Conservation (phyloP, 1,140 invertebrate species). For the Cyclargus thomasi region DNA sequence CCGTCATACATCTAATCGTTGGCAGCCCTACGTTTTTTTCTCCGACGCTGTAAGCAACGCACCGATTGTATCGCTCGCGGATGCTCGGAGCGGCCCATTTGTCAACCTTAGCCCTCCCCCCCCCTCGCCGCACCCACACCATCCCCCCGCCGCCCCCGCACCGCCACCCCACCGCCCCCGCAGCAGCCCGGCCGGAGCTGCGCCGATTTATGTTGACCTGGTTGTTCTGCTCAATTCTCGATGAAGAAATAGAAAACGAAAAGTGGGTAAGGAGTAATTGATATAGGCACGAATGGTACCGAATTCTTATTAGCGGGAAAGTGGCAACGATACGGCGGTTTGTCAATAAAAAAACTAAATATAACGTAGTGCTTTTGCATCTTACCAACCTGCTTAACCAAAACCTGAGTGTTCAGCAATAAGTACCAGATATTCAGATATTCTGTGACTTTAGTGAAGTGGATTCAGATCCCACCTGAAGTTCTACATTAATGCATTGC, state of each 20-base stretch:
- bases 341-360: no score
- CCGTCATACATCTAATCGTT: constrained; percentile 10
- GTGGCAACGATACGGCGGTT: no score
- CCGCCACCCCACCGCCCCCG: constrained; percentile 25
- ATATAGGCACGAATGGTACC: neutral
- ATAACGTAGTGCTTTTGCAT: no score
- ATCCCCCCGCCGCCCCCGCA: constrained; percentile 40
- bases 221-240: constrained; percentile 27
- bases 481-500: no score
- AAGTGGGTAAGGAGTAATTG: constrained; percentile 1
- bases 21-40: constrained; percentile 62
- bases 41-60: constrained; percentile 69
- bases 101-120: constrained; percentile 60
- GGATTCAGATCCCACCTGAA: no score
- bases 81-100: constrained; percentile 70
- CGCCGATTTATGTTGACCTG: constrained; percentile 55
- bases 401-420: no score
- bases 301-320: no score
- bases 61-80: constrained; percentile 72
- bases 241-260: constrained; percentile 15
- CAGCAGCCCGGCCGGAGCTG: constrained; percentile 42
- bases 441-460: no score
- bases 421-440: no score
- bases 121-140: constrained; percentile 25
- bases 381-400: no score